These are phyloP conservation scores for Tiliacea citrago DNA, from an alignment of 2,888 invertebrate genomes.

Conservation along the genomic window DNA sequence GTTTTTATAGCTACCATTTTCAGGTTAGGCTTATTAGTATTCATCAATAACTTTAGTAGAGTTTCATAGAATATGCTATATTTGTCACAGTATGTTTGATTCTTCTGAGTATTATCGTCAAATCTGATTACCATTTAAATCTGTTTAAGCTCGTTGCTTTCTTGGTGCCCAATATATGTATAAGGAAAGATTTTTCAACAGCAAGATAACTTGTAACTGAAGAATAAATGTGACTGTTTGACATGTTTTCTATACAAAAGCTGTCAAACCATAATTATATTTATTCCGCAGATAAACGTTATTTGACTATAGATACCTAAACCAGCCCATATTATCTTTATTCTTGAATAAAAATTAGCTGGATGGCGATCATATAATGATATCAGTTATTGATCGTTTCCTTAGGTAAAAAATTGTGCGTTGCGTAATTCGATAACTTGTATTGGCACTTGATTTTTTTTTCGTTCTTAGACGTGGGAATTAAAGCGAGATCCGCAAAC, in stretches of 20 bases:
- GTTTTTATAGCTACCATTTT: no score
- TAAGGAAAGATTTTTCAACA: no score
- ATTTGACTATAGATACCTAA: no score
- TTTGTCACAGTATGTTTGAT: not conserved
- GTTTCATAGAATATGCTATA: not conserved
- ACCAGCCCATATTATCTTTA: no score
- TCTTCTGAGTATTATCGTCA: not conserved
- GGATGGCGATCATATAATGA: not conserved
- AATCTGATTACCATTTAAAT: not conserved
- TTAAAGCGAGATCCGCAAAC: constrained; percentile 53
- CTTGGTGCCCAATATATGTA: no score
- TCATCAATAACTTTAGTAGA: not conserved
- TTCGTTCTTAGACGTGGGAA: constrained; percentile 39
- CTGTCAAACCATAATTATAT: not conserved
- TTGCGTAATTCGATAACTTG: constrained; percentile 15
- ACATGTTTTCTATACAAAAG: no score
- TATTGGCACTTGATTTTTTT: constrained; percentile 43
- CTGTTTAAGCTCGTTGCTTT: not conserved
- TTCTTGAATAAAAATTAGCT: not conserved
- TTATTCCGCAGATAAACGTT: no score
- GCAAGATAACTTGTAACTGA: no score
- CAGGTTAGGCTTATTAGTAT: not conserved
- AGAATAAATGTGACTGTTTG: no score
- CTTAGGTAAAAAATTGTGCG: not conserved
- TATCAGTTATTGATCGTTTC: constrained; percentile 7